Conservation (phyloP, 2,797 vertebrate genomes). For the Falco biarmicus region DNA sequence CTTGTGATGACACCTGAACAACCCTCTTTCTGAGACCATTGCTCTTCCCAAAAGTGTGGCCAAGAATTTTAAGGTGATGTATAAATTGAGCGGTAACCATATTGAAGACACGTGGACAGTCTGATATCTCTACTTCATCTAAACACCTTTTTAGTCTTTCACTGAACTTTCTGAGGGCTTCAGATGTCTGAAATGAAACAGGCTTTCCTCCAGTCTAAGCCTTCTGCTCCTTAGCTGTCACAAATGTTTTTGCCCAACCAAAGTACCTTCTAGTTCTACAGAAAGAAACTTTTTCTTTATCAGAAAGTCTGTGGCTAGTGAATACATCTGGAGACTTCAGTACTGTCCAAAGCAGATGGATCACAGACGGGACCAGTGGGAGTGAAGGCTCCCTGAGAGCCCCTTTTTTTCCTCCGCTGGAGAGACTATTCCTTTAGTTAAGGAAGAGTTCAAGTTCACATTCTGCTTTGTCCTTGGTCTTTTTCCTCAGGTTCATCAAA, state of each 20-base stretch:
- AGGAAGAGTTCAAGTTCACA: background rate
- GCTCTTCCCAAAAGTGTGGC: background rate
- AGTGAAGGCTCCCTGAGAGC: background rate
- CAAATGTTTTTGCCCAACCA: background rate
- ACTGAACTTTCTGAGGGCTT: background rate
- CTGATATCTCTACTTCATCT: background rate
- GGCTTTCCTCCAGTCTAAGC: background rate
- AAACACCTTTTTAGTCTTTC: background rate
- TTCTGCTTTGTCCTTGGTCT: background rate
- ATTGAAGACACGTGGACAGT: background rate
- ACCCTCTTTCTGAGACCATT: background rate
- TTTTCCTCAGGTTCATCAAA: background rate
- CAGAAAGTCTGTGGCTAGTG: background rate
- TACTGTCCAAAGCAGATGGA: background rate
- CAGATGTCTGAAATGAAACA: background rate
- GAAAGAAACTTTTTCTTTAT: background rate
- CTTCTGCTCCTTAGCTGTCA: background rate
- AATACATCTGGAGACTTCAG: background rate
- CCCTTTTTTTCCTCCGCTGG: background rate
- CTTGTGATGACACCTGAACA: background rate
- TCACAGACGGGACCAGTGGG: background rate
- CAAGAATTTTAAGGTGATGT: background rate
- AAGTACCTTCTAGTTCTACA: background rate
- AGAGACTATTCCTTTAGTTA: background rate
- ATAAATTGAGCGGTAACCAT: background rate